These are phyloP conservation scores for Phoebastria nigripes DNA, from an alignment of 2,797 vertebrate species.

Conservation along the genomic window DNA sequence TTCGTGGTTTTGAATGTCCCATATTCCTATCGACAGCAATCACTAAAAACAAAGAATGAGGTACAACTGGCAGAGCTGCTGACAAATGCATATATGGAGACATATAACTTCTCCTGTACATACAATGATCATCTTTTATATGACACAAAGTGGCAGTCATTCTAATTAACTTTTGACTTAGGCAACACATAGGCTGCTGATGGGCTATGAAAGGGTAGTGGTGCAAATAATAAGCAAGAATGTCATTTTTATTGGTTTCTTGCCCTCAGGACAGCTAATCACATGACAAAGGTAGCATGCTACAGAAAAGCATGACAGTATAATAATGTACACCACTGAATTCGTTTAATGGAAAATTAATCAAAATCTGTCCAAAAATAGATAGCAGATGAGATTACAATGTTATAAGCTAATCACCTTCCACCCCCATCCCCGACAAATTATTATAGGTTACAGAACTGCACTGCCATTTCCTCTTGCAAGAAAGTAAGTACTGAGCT, in stretches of 20 bases:
- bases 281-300: constrained; percentile 17
- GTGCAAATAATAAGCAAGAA: constrained; percentile 50
- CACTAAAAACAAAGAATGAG: background rate
- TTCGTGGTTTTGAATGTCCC: background rate
- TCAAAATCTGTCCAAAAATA: constrained; percentile 46
- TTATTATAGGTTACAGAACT: background rate
- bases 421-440: background rate
- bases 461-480: background rate
- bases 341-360: constrained; percentile 51
- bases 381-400: constrained; percentile 4
- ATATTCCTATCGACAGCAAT: background rate
- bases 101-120: constrained; percentile 19
- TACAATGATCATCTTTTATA: constrained; percentile 10
- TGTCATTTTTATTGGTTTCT: constrained; percentile 51
- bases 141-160: constrained; percentile 41
- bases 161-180: constrained; percentile 70
- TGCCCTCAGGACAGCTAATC: constrained; percentile 57
- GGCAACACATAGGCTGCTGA: background rate
- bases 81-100: background rate
- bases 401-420: background rate
- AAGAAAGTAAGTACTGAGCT: background rate
- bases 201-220: constrained; percentile 14
- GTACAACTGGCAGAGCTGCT: constrained; percentile 11
- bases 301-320: background rate
- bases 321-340: constrained; percentile 28